Base-by-base conservation (phyloP, 2,113 vertebrate genomes). In the Lycocorax pyrrhopterus region DNA sequence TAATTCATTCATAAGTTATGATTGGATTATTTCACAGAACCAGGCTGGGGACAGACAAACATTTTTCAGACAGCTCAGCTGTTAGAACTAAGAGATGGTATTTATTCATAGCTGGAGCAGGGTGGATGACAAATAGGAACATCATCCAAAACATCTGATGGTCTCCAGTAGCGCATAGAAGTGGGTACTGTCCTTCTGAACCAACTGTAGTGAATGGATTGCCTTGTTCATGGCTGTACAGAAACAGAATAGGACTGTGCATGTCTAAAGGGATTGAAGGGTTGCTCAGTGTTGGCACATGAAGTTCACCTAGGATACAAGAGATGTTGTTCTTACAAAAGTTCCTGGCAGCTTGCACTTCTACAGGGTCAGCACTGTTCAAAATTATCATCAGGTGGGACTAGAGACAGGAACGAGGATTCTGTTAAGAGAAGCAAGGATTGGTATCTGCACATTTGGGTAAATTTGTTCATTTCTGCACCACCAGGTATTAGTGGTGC, bases 141-240 rank as follows among this genome's bases (percentile, higher is more conserved):
- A 59, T 75, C 56, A 91, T 39, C 23, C 43, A 78, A 63, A 93
- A 72, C 4, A 79, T 12, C 21, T 59, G 25, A 72, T 26, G 4
- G 6, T 12, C 19, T 85, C 47, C 41, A 87, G 41, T 6, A 79
- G 15, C 7, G 47, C 35, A 59, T 0, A 63, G 60, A 76, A 88
- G 32, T 4, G 4, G 67, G 6, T 21, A 25, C 27, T 41, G 37
- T 51, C 55, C 39, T 90, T 76, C 33, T 12, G 7, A 63, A 67
- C 37, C 21, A 78, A 19, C 35, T 71, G 16, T 20, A 63, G 13
- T 7, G 39, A 89, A 74, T 12, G 43, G 37, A 81, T 87, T 56
- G 37, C 60, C 26, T 84, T 53, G 22, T 25, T 58, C 0, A 0
- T 4, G 2, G 55, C 22, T 2, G 0, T n/a, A 85, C 33, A 39